phyloP scores from a whole-genome alignment of 2,797 vertebrate genomes.

The Danionella dracula region DNA sequence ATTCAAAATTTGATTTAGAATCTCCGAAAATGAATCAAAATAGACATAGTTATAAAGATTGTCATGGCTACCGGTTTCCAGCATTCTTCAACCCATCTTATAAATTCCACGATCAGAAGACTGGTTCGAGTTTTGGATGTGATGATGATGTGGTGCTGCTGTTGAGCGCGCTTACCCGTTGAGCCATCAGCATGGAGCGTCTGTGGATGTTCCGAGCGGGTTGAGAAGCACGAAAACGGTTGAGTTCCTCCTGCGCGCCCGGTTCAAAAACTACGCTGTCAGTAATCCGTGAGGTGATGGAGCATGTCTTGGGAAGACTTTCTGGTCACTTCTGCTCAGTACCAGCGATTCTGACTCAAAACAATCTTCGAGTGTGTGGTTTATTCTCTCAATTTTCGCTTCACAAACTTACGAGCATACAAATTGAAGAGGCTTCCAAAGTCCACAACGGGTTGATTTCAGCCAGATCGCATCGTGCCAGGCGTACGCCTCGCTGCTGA shows the following conservation, averaged over 20 bases:
- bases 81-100: too few species aligned
- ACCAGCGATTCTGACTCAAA: too few species aligned
- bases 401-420: not conserved
- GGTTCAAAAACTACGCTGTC: slow-evolving; percentile 7
- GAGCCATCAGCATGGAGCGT: slow-evolving; percentile 82
- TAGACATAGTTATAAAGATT: too few species aligned
- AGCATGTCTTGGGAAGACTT: slow-evolving; percentile 15
- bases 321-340: not conserved
- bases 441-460: not conserved
- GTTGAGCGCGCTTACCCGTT: slow-evolving; percentile 76
- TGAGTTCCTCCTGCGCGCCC: slow-evolving; percentile 23
- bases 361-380: not conserved
- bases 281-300: slow-evolving; percentile 29
- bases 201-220: slow-evolving; percentile 14
- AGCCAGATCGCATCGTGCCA: slow-evolving; percentile 17
- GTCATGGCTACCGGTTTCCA: too few species aligned
- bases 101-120: too few species aligned
- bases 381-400: not conserved
- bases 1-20: too few species aligned
- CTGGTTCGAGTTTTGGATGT: too few species aligned
- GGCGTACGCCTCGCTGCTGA: not conserved
- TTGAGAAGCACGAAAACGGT: not conserved
- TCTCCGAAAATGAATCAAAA: too few species aligned
- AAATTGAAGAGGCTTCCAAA: not conserved
- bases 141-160: too few species aligned